Base-by-base conservation (phyloP, 2,797 vertebrate genomes). In the Anguilla pacifica region DNA sequence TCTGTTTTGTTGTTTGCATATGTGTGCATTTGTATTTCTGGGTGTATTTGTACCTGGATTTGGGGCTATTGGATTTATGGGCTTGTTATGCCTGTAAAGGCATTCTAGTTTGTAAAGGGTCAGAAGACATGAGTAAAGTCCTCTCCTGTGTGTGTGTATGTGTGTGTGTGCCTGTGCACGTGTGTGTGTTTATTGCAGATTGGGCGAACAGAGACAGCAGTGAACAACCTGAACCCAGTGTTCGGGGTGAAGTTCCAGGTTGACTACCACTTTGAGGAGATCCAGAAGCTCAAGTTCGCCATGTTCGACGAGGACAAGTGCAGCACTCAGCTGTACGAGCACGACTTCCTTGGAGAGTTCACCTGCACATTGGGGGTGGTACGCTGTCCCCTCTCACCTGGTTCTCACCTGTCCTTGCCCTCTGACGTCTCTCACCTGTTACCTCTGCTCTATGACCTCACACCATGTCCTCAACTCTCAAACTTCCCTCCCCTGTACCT, bases 271-370 rank as follows among this genome's bases (percentile, higher is more conserved):
- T 99, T 99, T 59, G 98, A 99, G 89, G 98, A 99, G 91, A 96
- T 99, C 83, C 98, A 99, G 95, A 99, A 98, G 94, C 97, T 99
- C 49, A 98, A 98, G 92, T 99, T 99, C 31, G 97, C 98, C 89
- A 93, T 99, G 90, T 99, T 99, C 86, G 98, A 99, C 89, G 98
- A 99, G 93, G 98, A 99, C 94, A 99, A 99, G 93, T 98, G 98
- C 0, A 98, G 98, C 93, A 94, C 92, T 0, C 98, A 98, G 92
- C 96, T 99, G 13, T 98, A 99, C 0, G 98, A 99, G 55, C 98
- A 99, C 0, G 98, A 99, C 92, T 99, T 99, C 92, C 95, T 99
- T 90, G 98, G 98, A 5, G 98, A 99, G 87, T 98, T 97, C 92
- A 95, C 97, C 91, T 99, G 98, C 89, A 99, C 97, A 0, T 94